Percentiles rank a stretch among this genome's conserved stretches.
Conservation (phyloP, 2,113 vertebrate genomes). For the Plectropomus leopardus region DNA sequence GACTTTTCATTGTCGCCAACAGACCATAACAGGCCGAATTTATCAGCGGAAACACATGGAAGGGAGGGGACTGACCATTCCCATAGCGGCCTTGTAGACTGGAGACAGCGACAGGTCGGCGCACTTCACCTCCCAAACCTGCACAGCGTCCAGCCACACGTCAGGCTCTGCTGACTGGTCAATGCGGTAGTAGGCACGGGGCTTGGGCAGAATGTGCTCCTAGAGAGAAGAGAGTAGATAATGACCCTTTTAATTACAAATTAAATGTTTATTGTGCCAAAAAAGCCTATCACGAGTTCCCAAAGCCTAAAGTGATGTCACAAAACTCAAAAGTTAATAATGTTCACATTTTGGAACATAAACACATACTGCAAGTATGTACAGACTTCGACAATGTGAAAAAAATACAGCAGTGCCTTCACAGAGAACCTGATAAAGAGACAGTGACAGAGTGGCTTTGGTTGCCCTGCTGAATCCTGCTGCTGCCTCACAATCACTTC, state of each 20-base stretch:
- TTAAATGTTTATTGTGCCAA: neutral
- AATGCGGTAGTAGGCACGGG: conserved; percentile 89
- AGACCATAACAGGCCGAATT: conserved; percentile 40
- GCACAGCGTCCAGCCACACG: conserved; percentile 90
- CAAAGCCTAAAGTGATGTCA: neutral
- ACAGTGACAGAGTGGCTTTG: conserved; percentile 42
- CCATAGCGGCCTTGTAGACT: conserved; percentile 90
- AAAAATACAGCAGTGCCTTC: conserved; percentile 29
- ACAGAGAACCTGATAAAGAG: conserved; percentile 42
- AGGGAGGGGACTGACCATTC: conserved; percentile 86
- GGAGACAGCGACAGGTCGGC: conserved; percentile 93
- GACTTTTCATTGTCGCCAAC: conserved; percentile 40
- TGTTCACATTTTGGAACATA: neutral
- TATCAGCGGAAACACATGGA: conserved; percentile 33
- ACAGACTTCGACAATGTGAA: neutral
- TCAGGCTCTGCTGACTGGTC: conserved; percentile 89
- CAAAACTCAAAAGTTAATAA: neutral
- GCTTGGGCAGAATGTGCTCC: conserved; percentile 87
- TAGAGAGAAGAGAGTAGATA: conserved; percentile 43
- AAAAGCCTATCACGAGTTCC: neutral
- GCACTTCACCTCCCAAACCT: conserved; percentile 95
- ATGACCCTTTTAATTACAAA: neutral
- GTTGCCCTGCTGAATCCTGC: conserved; percentile 14
- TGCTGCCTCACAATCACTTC: conserved; percentile 24
- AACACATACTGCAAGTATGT: neutral